These are phyloP conservation scores for Anas georgica DNA, from an alignment of 2,797 vertebrate genomes.

Conservation along the genomic window DNA sequence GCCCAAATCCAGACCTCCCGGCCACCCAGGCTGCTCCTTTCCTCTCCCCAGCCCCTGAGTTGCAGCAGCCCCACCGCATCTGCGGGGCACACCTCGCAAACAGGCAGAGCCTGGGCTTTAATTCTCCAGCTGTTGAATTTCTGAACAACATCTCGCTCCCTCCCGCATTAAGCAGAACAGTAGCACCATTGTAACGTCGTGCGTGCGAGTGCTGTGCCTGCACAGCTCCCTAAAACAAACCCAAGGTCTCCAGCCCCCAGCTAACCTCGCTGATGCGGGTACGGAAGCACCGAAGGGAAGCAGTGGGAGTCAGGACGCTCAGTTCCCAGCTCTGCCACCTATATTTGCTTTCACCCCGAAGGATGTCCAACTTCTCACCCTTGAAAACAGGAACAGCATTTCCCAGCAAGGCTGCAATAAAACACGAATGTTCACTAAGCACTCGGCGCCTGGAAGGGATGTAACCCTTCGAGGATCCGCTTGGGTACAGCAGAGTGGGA, in stretches of 20 bases:
- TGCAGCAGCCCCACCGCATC: background rate
- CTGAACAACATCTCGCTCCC: background rate
- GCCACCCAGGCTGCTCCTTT: background rate
- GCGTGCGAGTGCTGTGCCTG: background rate
- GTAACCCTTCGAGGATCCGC: background rate
- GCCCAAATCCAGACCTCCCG: background rate
- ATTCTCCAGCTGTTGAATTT: background rate
- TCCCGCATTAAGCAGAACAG: background rate
- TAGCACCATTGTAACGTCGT: background rate
- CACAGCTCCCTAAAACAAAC: accelerated
- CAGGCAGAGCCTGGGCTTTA: background rate
- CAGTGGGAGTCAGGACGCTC: conserved; percentile 14
- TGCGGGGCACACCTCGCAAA: background rate
- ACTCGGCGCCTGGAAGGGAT: background rate
- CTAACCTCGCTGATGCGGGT: background rate
- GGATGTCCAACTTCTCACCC: background rate
- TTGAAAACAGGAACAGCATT: background rate
- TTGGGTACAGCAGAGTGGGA: background rate
- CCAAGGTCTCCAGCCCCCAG: background rate
- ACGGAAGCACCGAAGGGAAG: background rate
- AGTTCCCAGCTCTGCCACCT: background rate
- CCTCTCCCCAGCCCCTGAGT: background rate
- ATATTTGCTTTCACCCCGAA: background rate
- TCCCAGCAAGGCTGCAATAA: conserved; percentile 27
- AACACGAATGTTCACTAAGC: background rate